These are phyloP conservation scores for Amphipoea lucens DNA, from an alignment of 2,888 invertebrate genomes.

Conservation along the genomic window DNA sequence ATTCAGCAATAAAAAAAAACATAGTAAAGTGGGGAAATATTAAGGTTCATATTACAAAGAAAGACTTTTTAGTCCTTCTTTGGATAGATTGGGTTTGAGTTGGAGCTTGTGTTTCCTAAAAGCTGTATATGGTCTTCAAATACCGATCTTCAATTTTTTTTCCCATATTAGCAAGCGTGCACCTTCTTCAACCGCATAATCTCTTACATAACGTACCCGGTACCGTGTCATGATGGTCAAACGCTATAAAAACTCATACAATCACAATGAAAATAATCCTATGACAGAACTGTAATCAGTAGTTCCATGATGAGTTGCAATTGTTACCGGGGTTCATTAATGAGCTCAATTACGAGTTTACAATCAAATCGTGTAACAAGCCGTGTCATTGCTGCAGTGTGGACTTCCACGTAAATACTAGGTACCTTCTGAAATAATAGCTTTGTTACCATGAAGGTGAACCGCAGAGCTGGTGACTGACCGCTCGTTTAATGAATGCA, in stretches of 20 bases:
- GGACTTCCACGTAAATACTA: slow-evolving; percentile 14
- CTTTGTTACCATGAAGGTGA: slow-evolving; percentile 2
- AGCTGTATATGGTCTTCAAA: not conserved
- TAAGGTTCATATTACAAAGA: not conserved
- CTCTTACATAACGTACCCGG: not conserved
- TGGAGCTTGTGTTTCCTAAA: not conserved
- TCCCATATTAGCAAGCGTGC: not conserved
- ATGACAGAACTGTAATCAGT: not conserved
- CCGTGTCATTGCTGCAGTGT: slow-evolving; percentile 42
- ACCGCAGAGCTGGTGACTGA: not conserved
- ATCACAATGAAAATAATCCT: not conserved
- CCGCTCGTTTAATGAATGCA: not conserved
- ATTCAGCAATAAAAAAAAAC: not conserved
- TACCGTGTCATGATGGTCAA: not conserved
- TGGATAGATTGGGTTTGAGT: not conserved
- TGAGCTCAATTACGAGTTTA: slow-evolving; percentile 40
- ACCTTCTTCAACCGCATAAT: not conserved
- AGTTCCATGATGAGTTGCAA: slow-evolving; percentile 24
- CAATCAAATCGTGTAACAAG: slow-evolving; percentile 58
- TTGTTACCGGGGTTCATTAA: slow-evolving; percentile 14
- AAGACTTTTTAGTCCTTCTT: not conserved
- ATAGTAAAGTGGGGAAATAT: not conserved
- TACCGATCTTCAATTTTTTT: not conserved
- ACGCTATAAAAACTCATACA: not conserved
- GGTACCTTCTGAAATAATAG: slow-evolving; percentile 7